These are phyloP conservation scores for Galagoides demidoff DNA, from an alignment of 2,797 vertebrate genomes.

Conservation along the genomic window DNA sequence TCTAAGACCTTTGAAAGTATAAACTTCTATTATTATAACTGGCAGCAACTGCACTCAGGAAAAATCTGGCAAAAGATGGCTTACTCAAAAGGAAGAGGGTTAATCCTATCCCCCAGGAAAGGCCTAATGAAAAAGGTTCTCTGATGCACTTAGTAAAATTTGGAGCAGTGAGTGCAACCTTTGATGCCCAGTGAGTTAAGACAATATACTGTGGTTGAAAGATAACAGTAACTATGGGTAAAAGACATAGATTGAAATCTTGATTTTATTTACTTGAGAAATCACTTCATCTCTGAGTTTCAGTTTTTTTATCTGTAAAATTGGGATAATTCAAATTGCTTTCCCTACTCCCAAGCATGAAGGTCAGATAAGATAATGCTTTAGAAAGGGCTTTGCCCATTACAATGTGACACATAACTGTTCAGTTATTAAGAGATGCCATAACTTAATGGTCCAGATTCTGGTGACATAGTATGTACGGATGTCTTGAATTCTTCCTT, in stretches of 20 bases:
- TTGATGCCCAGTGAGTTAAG: background rate
- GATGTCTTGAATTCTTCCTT: slow-evolving; percentile 17
- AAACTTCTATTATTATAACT: background rate
- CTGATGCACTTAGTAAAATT: background rate
- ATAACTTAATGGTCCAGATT: background rate
- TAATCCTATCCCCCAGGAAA: background rate
- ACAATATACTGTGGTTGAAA: background rate
- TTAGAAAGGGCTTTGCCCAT: background rate
- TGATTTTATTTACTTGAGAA: background rate
- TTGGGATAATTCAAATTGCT: background rate
- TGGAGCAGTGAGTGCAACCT: background rate
- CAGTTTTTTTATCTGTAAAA: background rate
- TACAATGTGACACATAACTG: background rate
- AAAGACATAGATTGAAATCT: background rate
- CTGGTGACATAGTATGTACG: background rate
- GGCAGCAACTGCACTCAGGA: background rate
- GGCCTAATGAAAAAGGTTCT: background rate
- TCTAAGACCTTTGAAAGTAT: background rate
- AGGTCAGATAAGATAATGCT: background rate
- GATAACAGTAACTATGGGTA: background rate
- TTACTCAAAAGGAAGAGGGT: background rate
- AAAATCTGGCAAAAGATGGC: background rate
- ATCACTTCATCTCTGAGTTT: background rate
- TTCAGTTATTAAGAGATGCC: slow-evolving; percentile 40
- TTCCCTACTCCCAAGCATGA: background rate